Evolutionary conservation across 2,797 vertebrate species (phyloP).

Genomic region (Onychomys arenicola): DNA sequence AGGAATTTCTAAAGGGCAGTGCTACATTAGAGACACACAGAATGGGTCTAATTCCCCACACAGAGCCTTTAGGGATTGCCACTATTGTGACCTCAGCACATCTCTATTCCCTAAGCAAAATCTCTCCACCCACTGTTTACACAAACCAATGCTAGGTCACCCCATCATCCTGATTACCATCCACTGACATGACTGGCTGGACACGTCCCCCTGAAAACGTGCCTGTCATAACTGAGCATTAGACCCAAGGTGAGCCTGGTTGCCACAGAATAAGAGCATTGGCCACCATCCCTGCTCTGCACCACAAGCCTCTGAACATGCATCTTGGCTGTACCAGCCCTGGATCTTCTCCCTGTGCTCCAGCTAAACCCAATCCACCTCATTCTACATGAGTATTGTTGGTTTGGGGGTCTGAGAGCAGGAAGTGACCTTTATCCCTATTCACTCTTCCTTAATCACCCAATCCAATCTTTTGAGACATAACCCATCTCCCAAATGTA

Average conservation of each 20-base stretch:
- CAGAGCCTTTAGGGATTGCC: background rate
- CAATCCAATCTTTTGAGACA: background rate
- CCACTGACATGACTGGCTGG: background rate
- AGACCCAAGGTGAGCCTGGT: background rate
- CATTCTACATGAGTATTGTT: background rate
- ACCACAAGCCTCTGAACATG: background rate
- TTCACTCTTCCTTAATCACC: background rate
- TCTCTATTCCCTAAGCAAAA: background rate
- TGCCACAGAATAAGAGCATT: background rate
- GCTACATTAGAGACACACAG: background rate
- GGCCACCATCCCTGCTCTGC: background rate
- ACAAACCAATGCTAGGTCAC: background rate
- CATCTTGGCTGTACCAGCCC: background rate
- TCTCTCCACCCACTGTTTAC: background rate
- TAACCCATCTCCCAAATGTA: background rate
- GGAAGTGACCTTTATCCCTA: background rate
- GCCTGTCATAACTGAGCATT: background rate
- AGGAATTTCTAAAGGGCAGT: background rate
- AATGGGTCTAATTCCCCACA: background rate
- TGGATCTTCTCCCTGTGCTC: background rate
- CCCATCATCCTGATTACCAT: background rate
- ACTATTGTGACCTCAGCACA: background rate
- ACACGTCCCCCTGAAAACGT: background rate
- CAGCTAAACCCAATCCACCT: background rate
- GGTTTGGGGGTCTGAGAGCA: background rate